Percentiles rank a stretch among this genome's conserved stretches.
Conservation (phyloP, 2,888 invertebrate genomes). For the Acanthosepion lycidas region DNA sequence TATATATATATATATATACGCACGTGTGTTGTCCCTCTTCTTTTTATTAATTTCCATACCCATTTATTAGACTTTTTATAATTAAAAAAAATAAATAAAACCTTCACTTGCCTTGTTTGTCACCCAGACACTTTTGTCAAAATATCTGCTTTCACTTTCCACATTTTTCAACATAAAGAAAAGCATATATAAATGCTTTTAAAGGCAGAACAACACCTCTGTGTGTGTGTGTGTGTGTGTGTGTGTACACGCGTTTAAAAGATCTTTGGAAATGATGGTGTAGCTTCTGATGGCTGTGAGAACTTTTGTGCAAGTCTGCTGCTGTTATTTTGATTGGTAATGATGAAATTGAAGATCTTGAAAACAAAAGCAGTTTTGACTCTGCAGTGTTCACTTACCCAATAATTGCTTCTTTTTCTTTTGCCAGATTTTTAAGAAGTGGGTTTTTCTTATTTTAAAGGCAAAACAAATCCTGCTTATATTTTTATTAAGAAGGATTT, state of each 20-base stretch:
- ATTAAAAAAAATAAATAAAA: too few relatives aligned
- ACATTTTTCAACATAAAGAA: not conserved
- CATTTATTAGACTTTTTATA: too few relatives aligned
- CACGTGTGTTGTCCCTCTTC: not conserved
- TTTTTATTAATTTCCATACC: too few relatives aligned
- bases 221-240: not conserved
- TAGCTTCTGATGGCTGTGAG: not conserved
- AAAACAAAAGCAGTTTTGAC: not conserved
- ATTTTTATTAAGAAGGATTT: conserved; percentile 7
- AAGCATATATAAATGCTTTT: not conserved
- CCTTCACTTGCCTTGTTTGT: too few relatives aligned
- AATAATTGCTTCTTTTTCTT: conserved; percentile 17
- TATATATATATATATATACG: too few relatives aligned
- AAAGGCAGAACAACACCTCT: not conserved
- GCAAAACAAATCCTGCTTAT: conserved; percentile 11
- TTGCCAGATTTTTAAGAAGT: conserved; percentile 8
- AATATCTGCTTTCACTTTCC: not conserved
- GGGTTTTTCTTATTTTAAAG: not conserved
- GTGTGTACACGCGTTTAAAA: not conserved
- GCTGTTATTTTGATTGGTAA: not conserved
- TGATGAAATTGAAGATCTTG: not conserved
- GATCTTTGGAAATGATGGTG: not conserved
- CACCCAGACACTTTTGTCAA: too few relatives aligned
- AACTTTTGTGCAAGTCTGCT: too few relatives aligned
- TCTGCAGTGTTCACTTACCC: conserved; percentile 6